Conservation (phyloP, 92 coral and sea anemone species). For the Epizoanthus fatuus region DNA sequence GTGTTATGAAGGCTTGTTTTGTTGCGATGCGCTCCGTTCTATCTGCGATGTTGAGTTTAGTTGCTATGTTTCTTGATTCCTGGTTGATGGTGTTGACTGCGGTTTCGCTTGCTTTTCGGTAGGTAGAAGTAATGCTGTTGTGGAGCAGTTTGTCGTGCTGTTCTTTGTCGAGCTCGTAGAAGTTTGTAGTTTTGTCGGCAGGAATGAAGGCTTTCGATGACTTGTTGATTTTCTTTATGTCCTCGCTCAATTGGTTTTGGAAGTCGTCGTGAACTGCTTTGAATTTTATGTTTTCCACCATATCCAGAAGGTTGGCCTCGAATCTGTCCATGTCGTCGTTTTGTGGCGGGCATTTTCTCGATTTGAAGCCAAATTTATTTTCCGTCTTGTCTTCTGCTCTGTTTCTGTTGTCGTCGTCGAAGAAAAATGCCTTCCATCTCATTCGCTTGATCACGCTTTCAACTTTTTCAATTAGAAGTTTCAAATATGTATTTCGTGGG, state of each 20-base stretch:
- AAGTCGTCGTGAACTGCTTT: constrained; percentile 22
- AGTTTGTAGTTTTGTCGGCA: constrained; percentile 63
- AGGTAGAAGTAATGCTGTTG: too few relatives aligned
- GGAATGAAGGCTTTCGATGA: constrained; percentile 57
- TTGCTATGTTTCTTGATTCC: constrained; percentile 8
- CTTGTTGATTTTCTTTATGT: constrained; percentile 45
- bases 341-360: too few relatives aligned
- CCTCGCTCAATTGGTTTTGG: constrained; percentile 47
- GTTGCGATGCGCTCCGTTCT: constrained; percentile 17
- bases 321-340: too few relatives aligned
- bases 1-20: constrained; percentile 41
- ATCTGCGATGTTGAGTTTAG: too few relatives aligned
- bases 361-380: too few relatives aligned
- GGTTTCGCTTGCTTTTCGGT: background rate
- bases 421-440: constrained; percentile 29
- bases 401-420: constrained; percentile 13
- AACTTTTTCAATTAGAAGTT: constrained; percentile 15
- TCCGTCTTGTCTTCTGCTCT: too few relatives aligned
- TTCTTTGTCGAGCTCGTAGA: constrained; percentile 56
- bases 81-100: constrained; percentile 26
- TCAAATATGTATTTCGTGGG: background rate
- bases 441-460: constrained; percentile 20
- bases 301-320: too few relatives aligned
- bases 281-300: too few relatives aligned
- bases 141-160: too few relatives aligned